A percentile compares a stretch with the other conserved stretches of the same genome.
Conservation (phyloP, 2,888 invertebrate genomes). For the Lasius platythorax region DNA sequence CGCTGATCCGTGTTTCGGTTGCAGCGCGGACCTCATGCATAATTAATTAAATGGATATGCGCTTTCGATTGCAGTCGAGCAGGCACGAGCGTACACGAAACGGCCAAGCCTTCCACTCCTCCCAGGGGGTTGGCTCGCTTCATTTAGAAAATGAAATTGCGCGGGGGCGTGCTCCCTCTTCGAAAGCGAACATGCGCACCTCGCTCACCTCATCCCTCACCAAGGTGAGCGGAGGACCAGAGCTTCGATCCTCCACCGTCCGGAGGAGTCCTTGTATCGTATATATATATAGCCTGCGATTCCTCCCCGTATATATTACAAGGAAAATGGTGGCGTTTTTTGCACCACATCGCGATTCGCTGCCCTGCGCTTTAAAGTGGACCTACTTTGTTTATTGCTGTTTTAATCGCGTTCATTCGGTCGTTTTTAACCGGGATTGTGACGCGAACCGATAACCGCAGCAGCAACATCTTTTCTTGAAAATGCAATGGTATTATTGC, state of each 20-base stretch:
- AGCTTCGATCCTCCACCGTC: slow-evolving; percentile 71
- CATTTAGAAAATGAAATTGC: slow-evolving; percentile 81
- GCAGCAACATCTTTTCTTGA: slow-evolving; percentile 5
- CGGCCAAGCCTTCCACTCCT: slow-evolving; percentile 72
- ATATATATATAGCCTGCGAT: slow-evolving; percentile 21
- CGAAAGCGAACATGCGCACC: slow-evolving; percentile 78
- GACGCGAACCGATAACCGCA: not conserved
- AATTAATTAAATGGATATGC: slow-evolving; percentile 83
- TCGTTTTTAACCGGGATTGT: not conserved
- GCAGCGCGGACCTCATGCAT: slow-evolving; percentile 78
- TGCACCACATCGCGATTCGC: slow-evolving; percentile 41
- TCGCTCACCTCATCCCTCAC: slow-evolving; percentile 71
- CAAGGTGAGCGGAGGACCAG: slow-evolving; percentile 67
- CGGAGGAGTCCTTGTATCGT: slow-evolving; percentile 49
- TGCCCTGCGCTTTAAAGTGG: slow-evolving; percentile 62
- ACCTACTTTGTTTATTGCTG: slow-evolving; percentile 62
- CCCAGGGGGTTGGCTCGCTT: slow-evolving; percentile 70
- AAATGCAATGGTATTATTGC: not conserved
- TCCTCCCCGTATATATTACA: slow-evolving; percentile 34
- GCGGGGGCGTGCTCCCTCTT: slow-evolving; percentile 78
- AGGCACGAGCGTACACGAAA: slow-evolving; percentile 65
- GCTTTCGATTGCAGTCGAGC: slow-evolving; percentile 76
- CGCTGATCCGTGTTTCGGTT: slow-evolving; percentile 60
- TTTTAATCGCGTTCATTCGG: slow-evolving; percentile 32
- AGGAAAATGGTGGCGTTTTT: slow-evolving; percentile 69